Base-by-base conservation (phyloP, 2,113 vertebrate genomes). In the Manacus vitellinus region DNA sequence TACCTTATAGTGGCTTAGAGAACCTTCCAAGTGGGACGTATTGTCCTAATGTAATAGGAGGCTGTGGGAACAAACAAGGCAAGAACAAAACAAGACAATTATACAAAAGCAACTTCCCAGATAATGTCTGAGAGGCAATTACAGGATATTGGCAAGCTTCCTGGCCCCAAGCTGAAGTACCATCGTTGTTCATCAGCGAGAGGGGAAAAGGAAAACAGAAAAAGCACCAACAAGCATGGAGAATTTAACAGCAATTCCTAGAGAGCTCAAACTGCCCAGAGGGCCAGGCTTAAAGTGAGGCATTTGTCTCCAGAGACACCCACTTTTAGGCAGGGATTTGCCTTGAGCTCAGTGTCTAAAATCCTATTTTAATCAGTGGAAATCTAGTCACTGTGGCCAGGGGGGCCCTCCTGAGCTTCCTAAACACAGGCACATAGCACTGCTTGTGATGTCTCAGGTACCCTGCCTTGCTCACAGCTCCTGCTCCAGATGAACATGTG, bases 41-140 rank as follows among this genome's bases (percentile, higher is more conserved):
- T 25, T 94, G 93, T 97, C 79, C 94, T 92, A 88, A 85, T 71
- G 94, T 93, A 97, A 96, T 80, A 96, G 82, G 78, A 96, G 82
- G 92, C 93, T 96, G 94, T 97, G 95, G 85, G 95, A 96, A 95
- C 88, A 97, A 96, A 96, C 82, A 94, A 95, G 79, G 43, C 0
- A 0, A 92, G 79, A 95, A 96, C 93, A 95, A 97, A 96, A 95
- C 91, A 95, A 91, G 84, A 91, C 76, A 95, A 95, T 91, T 89
- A 95, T 1, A 96, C 89, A 95, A 94, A 95, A 96, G 90, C 71
- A 82, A 95, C 90, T 95, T 96, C 85, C 85, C 92, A 86, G 87
- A 59, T 96, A 84, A 94, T 1, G 14, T 74, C 88, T 85, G 65
- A 92, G 75, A 93, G 68, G 94, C 92, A 93, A 88, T 95, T 86